A percentile compares a stretch with the other conserved stretches of the same genome.
phyloP scores from a whole-genome alignment of 2,113 vertebrate species.

The Paramormyrops kingsleyae region DNA sequence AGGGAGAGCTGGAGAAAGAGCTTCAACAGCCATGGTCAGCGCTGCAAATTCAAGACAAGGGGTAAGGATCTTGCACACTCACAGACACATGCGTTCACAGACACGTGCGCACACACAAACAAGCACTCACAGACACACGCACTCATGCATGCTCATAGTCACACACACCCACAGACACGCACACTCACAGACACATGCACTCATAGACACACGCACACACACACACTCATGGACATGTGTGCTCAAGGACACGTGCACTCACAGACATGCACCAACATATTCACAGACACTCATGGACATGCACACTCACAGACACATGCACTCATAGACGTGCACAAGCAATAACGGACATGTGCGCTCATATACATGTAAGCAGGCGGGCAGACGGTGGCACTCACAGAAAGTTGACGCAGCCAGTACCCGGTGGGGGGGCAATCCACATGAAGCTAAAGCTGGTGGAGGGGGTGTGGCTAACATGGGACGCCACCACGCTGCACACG shows the following conservation, averaged over 20 bases:
- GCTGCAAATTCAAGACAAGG: background rate
- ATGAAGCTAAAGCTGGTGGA: slow-evolving; percentile 95
- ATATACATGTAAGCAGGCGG: background rate
- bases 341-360: background rate
- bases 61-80: background rate
- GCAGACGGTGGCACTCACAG: slow-evolving; percentile 68
- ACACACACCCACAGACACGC: no score
- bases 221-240: no score
- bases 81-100: no score
- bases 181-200: no score
- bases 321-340: background rate
- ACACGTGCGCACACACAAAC: no score
- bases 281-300: no score
- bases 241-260: no score
- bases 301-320: background rate
- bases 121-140: no score
- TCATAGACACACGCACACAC: no score
- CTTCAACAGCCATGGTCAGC: background rate
- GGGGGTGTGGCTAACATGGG: slow-evolving; percentile 90
- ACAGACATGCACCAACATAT: background rate
- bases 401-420: slow-evolving; percentile 96
- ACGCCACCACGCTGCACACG: slow-evolving; percentile 95
- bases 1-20: background rate
- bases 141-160: no score
- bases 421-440: slow-evolving; percentile 93